Evolutionary conservation across 2,888 invertebrate genomes (phyloP), one percentile per base, ranked within the genome.

Genomic region (Imbricaverruca yamaguchii): DNA sequence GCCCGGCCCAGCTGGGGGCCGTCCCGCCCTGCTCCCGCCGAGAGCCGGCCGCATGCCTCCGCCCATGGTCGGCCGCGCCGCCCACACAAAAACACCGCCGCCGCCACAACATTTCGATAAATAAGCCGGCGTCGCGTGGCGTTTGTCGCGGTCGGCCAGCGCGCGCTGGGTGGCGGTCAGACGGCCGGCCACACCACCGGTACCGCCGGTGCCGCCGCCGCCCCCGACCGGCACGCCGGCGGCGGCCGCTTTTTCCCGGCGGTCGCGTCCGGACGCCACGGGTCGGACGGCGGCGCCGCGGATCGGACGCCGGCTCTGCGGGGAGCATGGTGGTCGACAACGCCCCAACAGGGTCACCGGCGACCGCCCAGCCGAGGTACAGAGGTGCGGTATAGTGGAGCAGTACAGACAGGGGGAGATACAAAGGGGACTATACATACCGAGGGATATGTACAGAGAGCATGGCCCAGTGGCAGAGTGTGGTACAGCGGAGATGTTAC

Each of bases 61-160:
- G 9, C 55, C 74, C 65, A 9, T 59, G 59, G 12, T 59, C 59
- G 12, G 15, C 59, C 59, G 59, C 59, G 12, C 12, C 59, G 12
- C 59, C 15, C 21, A 74, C 74, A 74, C 53, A 74, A 74, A 74
- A 0, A 8, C 74, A 10, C 74, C 21, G 74, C 53, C 13, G 23
- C 10, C 65, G 74, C 74, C 74, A 74, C 74, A 74, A 74, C 74
- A 74, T 74, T 74, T 18, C 74, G 74, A 74, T 74, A 74, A 74
- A 74, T 74, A 74, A 74, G 74, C 74, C 10, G 53, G 74, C 74
- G 74, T 15, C 55, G 53, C 21, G 53, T n/a, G 39, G 55, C 74
- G 39, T 69, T 39, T 69, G 69, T 69, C 69, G 74, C 74, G 55
- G 23, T n/a, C 18, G 69, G 55, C 18, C 39, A 4, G 39, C 74